These are phyloP conservation scores for Meliscaeva auricollis DNA, from an alignment of 2,888 invertebrate species.

Conservation along the genomic window DNA sequence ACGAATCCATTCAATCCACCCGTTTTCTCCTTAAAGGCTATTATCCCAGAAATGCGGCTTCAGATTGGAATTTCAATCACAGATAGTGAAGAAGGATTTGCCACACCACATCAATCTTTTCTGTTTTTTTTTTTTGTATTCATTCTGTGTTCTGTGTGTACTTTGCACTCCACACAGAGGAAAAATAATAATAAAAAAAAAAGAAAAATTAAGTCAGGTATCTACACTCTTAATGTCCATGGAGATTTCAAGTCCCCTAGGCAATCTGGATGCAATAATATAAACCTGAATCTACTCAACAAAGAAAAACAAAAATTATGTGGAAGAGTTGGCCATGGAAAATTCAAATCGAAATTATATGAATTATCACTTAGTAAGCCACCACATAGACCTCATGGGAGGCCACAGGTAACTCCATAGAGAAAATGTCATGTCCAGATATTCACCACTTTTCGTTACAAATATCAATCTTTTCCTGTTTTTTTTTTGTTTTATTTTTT, in stretches of 20 bases:
- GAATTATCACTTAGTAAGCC: slow-evolving; percentile 68
- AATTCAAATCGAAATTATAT: slow-evolving; percentile 56
- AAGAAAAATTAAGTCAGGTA: slow-evolving; percentile 61
- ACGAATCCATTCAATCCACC: slow-evolving; percentile 36
- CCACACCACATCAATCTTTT: slow-evolving; percentile 51
- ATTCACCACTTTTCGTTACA: slow-evolving; percentile 7
- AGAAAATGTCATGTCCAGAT: slow-evolving; percentile 46
- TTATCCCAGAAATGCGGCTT: slow-evolving; percentile 71
- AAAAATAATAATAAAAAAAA: slow-evolving; percentile 7
- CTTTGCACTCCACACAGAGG: background rate
- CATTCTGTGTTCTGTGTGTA: slow-evolving; percentile 27
- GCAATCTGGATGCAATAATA: slow-evolving; percentile 32
- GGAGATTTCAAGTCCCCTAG: slow-evolving; percentile 48
- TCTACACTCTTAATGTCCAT: slow-evolving; percentile 35
- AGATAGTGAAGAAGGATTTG: slow-evolving; percentile 66
- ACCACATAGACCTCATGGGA: background rate
- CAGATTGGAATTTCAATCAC: slow-evolving; percentile 72
- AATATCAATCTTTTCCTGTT: slow-evolving; percentile 23
- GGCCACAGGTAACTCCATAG: slow-evolving; percentile 3
- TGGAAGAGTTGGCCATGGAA: slow-evolving; percentile 21
- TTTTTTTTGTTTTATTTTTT: background rate
- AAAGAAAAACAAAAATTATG: background rate
- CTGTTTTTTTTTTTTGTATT: too few species aligned
- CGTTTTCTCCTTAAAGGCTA: slow-evolving; percentile 52
- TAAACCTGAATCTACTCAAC: slow-evolving; percentile 7